These are phyloP conservation scores for Octodonta nipae DNA, from an alignment of 2,888 invertebrate species.

Conservation along the genomic window DNA sequence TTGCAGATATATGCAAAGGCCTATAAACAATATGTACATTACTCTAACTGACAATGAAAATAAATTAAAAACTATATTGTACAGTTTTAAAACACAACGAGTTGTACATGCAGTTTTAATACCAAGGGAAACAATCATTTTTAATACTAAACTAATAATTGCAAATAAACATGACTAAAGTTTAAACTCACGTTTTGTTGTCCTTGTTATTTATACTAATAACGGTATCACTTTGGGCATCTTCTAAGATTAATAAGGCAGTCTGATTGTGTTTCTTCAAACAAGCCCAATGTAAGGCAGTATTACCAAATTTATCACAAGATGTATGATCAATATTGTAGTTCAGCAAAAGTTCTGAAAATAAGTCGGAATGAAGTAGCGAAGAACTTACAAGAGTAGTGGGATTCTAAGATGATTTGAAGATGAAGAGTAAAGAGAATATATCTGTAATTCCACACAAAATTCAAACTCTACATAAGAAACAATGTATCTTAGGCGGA, in stretches of 20 bases:
- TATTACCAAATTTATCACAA: conserved; percentile 42
- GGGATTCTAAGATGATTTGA: too few species aligned
- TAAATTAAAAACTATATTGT: too few species aligned
- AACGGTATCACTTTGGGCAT: conserved; percentile 33
- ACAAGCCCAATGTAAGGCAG: conserved; percentile 50
- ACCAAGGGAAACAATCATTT: not conserved
- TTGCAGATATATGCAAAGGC: conserved; percentile 48
- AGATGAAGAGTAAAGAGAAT: too few species aligned
- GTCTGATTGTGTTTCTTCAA: conserved; percentile 42
- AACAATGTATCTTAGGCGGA: too few species aligned
- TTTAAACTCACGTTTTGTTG: conserved; percentile 40
- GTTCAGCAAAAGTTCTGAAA: conserved; percentile 41
- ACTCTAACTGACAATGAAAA: too few species aligned
- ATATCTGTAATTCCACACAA: too few species aligned
- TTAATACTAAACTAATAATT: conserved; percentile 1
- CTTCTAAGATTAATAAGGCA: conserved; percentile 43
- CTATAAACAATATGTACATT: too few species aligned
- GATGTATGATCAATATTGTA: conserved; percentile 39
- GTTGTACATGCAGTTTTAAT: conserved; percentile 3
- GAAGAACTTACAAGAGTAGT: too few species aligned
- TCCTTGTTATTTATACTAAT: conserved; percentile 42
- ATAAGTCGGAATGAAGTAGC: too few species aligned
- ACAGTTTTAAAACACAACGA: conserved; percentile 13
- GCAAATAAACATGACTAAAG: too few species aligned
- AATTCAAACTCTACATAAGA: too few species aligned